Base-by-base conservation (phyloP, 1,140 invertebrate species). In the Cydia amplana region DNA sequence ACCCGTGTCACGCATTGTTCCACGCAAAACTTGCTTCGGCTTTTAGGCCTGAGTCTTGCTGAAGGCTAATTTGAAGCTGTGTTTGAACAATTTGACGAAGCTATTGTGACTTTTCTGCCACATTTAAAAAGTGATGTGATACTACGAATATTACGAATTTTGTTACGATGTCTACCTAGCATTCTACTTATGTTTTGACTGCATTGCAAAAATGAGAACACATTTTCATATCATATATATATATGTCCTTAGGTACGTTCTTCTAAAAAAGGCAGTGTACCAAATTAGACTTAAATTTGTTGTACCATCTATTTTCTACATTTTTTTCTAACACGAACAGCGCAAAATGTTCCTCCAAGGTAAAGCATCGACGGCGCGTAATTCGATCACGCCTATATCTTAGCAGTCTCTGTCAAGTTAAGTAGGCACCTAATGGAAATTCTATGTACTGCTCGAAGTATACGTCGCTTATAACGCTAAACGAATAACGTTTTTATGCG, bases 351-450 rank as follows among this genome's bases (percentile, higher is more conserved):
- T 40, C 64, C 28, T 25, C 63, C 25, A 79, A 83, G 80, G 78
- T 83, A 80, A 78, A 76, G 74, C 80, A 83, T 82, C 82, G 78
- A 81, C 80, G 76, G 80, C 76, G 83, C 74, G 87, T 90, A 89
- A 90, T 86, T 86, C 83, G 85, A 90, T 90, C 86, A 86, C 82
- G 82, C 78, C 81, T 82, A 83, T 79, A 82, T 79, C 78, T 80
- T 81, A 75, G 81, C 81, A 80, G 79, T 75, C 63, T 79, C 84
- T 87, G 86, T 87, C 87, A 85, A 84, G 79, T 82, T 85, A 85
- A 87, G 86, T 87, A 86, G 80, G 79, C 77, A 85, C 82, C 86
- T 90, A 91, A 91, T 91, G 89, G 89, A 89, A 89, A 90, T 90
- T 82, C 83, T 87, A 79, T 91, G 88, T 90, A 84, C 78, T 46